Evolutionary conservation across 2,113 vertebrate species (phyloP).

Genomic region (Aphyosemion australe): DNA sequence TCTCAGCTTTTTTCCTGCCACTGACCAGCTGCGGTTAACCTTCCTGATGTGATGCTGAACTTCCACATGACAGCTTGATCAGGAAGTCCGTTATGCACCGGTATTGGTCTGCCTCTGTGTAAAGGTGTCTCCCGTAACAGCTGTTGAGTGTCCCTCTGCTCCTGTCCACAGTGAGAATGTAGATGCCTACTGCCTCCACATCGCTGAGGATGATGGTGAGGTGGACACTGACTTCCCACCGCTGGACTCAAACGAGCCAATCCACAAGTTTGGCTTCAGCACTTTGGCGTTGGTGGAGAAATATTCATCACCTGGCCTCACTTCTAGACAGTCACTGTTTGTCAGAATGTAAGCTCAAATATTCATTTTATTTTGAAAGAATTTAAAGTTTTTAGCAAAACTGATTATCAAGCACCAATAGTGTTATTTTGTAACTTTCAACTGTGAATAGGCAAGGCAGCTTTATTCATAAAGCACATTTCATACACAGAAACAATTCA

Average conservation of each 20-base stretch:
- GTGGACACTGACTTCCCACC: conserved; percentile 98
- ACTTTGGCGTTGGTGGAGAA: conserved; percentile 96
- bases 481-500: too few relatives aligned
- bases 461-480: too few relatives aligned
- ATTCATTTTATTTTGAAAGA: too few relatives aligned
- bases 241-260: conserved; percentile 95
- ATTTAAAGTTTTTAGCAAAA: too few relatives aligned
- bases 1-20: too few relatives aligned
- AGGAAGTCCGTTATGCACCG: background rate
- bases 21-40: too few relatives aligned
- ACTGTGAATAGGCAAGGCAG: too few relatives aligned
- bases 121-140: too few relatives aligned
- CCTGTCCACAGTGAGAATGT: conserved; percentile 88
- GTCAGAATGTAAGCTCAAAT: conserved; percentile 91
- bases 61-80: too few relatives aligned
- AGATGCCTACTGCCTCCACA: conserved; percentile 95
- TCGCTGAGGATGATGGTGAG: conserved; percentile 96
- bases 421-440: too few relatives aligned
- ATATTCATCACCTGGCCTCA: conserved; percentile 93
- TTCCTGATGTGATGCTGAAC: too few relatives aligned
- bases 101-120: background rate
- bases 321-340: conserved; percentile 95
- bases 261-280: conserved; percentile 99
- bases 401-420: too few relatives aligned
- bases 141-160: background rate